Percentiles rank a stretch among this genome's conserved stretches.
Conservation (phyloP, 2,113 vertebrate species). For the Forbesichthys papilliferus region DNA sequence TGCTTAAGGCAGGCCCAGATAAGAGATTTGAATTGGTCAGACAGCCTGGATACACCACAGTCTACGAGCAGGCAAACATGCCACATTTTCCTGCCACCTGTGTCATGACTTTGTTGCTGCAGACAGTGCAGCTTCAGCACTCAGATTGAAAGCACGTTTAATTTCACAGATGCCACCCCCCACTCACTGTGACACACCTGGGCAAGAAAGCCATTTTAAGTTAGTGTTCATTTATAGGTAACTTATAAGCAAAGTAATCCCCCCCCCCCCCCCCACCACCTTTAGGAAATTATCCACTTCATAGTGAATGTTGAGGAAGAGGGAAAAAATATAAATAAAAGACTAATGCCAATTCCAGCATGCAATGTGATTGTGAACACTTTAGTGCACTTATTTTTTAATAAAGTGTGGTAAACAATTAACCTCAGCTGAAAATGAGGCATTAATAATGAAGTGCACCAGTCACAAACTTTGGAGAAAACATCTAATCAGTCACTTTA, state of each 20-base stretch:
- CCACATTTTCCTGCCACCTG: slow-evolving; percentile 53
- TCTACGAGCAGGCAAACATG: slow-evolving; percentile 37
- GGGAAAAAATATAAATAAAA: too few species aligned
- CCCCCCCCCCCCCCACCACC: too few species aligned
- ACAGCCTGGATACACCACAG: slow-evolving; percentile 56
- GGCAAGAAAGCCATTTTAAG: slow-evolving; percentile 24
- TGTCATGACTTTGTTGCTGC: slow-evolving; percentile 42
- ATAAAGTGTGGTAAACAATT: too few species aligned
- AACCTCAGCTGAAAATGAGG: too few species aligned
- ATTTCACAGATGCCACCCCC: not conserved
- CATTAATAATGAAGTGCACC: too few species aligned
- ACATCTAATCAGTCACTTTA: too few species aligned
- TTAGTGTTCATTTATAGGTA: slow-evolving; percentile 13
- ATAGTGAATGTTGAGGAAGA: too few species aligned
- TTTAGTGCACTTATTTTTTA: too few species aligned
- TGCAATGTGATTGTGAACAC: too few species aligned
- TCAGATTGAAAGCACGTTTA: not conserved
- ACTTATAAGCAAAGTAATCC: not conserved
- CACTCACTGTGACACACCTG: not conserved
- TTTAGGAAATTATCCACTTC: too few species aligned
- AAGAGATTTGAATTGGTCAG: slow-evolving; percentile 64
- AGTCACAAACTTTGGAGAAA: too few species aligned
- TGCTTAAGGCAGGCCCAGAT: slow-evolving; percentile 65
- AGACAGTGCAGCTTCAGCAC: slow-evolving; percentile 1
- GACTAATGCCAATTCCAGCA: too few species aligned